These are phyloP conservation scores for Herpetotheres cachinnans DNA, from an alignment of 2,113 vertebrate species.

Conservation along the genomic window DNA sequence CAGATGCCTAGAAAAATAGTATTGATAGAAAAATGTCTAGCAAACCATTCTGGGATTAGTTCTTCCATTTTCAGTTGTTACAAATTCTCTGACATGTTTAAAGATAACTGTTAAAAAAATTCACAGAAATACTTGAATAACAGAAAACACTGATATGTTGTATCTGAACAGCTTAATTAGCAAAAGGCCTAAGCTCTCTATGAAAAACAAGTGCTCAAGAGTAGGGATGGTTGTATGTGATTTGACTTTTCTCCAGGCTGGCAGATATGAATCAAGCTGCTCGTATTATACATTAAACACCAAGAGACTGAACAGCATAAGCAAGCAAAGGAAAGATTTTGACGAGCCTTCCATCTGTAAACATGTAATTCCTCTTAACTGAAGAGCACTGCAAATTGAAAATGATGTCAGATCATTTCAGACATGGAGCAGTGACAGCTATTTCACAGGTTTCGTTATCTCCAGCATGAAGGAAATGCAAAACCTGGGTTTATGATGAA, in stretches of 20 bases:
- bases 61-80: neutral
- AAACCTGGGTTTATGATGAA: neutral
- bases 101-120: neutral
- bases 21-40: neutral
- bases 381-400: neutral
- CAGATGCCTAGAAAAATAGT: neutral
- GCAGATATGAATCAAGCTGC: neutral
- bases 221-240: neutral
- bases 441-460: neutral
- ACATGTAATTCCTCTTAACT: neutral
- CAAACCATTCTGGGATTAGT: neutral
- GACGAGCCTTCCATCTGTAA: slow-evolving; percentile 4
- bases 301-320: neutral
- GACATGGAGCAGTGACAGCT: neutral
- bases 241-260: neutral
- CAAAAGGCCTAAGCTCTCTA: neutral
- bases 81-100: neutral
- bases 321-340: neutral
- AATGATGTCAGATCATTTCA: neutral
- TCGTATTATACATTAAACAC: neutral
- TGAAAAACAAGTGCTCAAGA: neutral
- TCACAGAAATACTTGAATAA: neutral
- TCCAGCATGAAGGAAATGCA: neutral
- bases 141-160: neutral
- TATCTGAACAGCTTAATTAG: neutral